Evolutionary conservation across 30 jellyfish, hydroid and myxozoan species (phyloP), one percentile per base, ranked within the genome.

Genomic region (Nemopilema nomurai): DNA sequence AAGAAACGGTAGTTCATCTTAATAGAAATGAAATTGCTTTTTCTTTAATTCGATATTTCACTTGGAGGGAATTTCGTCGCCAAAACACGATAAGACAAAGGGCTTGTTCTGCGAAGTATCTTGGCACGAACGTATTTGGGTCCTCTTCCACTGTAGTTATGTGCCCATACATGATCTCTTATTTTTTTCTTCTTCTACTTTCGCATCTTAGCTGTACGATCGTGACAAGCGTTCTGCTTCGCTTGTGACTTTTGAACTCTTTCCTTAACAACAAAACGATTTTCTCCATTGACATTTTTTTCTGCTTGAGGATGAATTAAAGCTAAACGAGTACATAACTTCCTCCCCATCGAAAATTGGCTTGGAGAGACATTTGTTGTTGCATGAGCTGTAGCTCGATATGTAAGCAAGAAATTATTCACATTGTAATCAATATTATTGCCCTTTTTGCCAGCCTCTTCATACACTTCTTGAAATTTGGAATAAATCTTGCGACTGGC

Each of bases 101-200:
- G 84, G 72, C 71, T 74, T 41, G 52, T 49, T 31, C 49, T 49
- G 72, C 52, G 84, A 62, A 50, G 88, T 50, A 78, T 22, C 88
- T 78, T 78, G 78, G 88, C 88, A 78, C 88, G 88, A 78, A 78
- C 88, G 67, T 50, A 62, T 78, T 78, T 21, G 29, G 79, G 88
- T 62, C 88, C 88, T 62, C 79, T 78, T 26, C 66, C 66, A 51
- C 78, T 57, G 52, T 78, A 62, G 30, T 78, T 65, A 21, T 65
- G 88, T 52, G 88, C 88, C 82, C 90, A 80, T 22, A 68, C 90
- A 65, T 65, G 82, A 25, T 80, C 90, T 64, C 84, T 84, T 65
- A 80, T 73, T 41, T n/a, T n/a, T n/a, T n/a, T n/a, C n/a, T n/a
- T n/a, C 65, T 64, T 73, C 22, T 64, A 65, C 66, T 80, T 84